A percentile compares a stretch with the other conserved stretches of the same genome.
phyloP scores from a whole-genome alignment of 2,113 vertebrate genomes.

The Gobiocypris rarus region DNA sequence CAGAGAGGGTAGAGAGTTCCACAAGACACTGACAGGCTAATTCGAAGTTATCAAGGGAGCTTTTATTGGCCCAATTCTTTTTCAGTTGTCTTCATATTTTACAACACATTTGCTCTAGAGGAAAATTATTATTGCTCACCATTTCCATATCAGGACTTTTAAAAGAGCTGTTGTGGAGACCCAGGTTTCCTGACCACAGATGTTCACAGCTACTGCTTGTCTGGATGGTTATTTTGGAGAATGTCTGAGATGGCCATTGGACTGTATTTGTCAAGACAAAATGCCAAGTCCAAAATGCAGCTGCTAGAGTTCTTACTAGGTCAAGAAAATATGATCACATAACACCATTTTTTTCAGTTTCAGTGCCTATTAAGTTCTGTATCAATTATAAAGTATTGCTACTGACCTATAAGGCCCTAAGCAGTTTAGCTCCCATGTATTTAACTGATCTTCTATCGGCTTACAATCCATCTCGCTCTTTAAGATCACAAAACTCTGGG shows the following conservation, averaged over 20 bases:
- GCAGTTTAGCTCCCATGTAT: too few species aligned
- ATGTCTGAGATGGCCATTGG: neutral
- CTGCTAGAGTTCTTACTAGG: too few species aligned
- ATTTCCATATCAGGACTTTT: slow-evolving; percentile 37
- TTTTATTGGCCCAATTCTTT: slow-evolving; percentile 34
- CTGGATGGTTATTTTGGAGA: slow-evolving; percentile 24
- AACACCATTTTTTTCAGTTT: too few species aligned
- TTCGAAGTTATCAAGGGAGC: slow-evolving; percentile 40
- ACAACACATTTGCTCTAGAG: slow-evolving; percentile 41
- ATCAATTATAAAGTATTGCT: too few species aligned
- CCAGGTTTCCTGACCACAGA: slow-evolving; percentile 31
- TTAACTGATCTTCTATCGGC: too few species aligned
- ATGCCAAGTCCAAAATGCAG: too few species aligned
- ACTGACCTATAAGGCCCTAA: too few species aligned
- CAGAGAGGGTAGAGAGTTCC: slow-evolving; percentile 43
- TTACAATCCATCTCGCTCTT: too few species aligned
- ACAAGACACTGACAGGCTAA: slow-evolving; percentile 49
- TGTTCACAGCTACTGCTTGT: slow-evolving; percentile 43
- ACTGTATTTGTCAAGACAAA: neutral
- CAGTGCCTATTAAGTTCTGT: too few species aligned
- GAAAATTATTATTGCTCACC: slow-evolving; percentile 24
- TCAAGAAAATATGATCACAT: too few species aligned
- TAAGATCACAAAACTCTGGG: too few species aligned
- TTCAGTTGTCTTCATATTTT: slow-evolving; percentile 46
- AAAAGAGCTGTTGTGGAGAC: slow-evolving; percentile 17